phyloP scores from a whole-genome alignment of 2,888 invertebrate genomes.

The Cephus pygmeus region DNA sequence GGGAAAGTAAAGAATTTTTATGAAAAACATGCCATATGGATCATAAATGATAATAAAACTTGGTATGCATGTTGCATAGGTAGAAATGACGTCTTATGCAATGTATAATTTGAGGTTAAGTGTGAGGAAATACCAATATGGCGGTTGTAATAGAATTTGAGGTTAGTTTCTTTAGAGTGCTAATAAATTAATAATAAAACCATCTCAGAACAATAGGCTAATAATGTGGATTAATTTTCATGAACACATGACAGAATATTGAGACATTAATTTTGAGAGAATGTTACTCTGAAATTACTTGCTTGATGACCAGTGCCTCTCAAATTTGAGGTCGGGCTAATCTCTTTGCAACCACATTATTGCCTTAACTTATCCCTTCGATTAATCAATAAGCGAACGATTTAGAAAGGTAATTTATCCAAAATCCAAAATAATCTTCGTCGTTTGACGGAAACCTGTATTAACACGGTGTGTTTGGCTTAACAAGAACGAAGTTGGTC shows the following conservation, averaged over 20 bases:
- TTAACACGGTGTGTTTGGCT: background rate
- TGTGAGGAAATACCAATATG: background rate
- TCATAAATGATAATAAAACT: background rate
- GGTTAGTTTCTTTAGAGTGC: background rate
- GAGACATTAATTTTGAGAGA: slow-evolving; percentile 30
- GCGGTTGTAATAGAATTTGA: slow-evolving; percentile 4
- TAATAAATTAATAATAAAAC: slow-evolving; percentile 15
- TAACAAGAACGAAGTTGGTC: background rate
- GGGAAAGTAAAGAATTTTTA: background rate
- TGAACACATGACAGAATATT: slow-evolving; percentile 6
- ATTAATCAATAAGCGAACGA: background rate
- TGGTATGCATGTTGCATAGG: background rate
- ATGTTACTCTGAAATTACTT: slow-evolving; percentile 4
- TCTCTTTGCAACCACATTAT: background rate
- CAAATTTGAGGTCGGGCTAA: background rate
- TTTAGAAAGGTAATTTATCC: background rate
- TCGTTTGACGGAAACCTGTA: background rate
- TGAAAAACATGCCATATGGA: background rate
- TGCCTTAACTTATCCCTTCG: background rate
- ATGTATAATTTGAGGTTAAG: background rate
- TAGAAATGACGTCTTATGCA: background rate
- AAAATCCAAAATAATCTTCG: background rate
- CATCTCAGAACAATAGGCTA: slow-evolving; percentile 1
- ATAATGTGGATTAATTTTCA: slow-evolving; percentile 22
- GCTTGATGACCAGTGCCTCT: background rate